phyloP scores from a whole-genome alignment of 2,797 vertebrate genomes.

The Sandelia bainsii region DNA sequence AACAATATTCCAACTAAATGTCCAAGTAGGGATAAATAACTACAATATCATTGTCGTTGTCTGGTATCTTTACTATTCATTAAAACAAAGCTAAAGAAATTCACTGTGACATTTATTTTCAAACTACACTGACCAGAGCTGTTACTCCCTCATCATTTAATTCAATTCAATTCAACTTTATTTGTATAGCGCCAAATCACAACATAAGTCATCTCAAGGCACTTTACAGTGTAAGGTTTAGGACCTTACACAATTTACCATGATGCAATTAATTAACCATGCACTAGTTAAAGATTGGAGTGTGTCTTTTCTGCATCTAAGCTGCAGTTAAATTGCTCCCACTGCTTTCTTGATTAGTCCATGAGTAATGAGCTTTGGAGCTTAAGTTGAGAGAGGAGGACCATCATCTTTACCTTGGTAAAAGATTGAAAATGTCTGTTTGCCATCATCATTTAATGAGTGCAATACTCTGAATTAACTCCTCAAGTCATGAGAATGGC shows the following conservation, averaged over 20 bases:
- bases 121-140: slow-evolving; percentile 1
- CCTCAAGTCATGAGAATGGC: not conserved
- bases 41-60: not conserved
- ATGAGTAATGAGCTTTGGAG: slow-evolving; percentile 25
- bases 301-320: slow-evolving; percentile 21
- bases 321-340: slow-evolving; percentile 23
- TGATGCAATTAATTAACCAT: slow-evolving; percentile 27
- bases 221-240: too few species aligned
- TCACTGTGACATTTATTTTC: slow-evolving; percentile 6
- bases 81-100: not conserved
- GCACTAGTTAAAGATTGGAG: slow-evolving; percentile 10
- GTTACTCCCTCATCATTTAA: slow-evolving; percentile 14
- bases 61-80: not conserved
- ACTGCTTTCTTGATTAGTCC: slow-evolving; percentile 6
- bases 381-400: not conserved
- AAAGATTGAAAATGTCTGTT: slow-evolving; percentile 3
- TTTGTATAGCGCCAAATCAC: too few species aligned
- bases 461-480: not conserved
- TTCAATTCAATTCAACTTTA: too few species aligned
- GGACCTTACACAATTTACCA: too few species aligned
- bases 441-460: slow-evolving; percentile 10
- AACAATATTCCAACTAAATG: too few species aligned
- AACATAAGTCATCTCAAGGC: too few species aligned
- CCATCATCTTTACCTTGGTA: not conserved
- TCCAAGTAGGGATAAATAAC: too few species aligned